Conservation (phyloP, 2,888 invertebrate species). For the Drosophila borborema region DNA sequence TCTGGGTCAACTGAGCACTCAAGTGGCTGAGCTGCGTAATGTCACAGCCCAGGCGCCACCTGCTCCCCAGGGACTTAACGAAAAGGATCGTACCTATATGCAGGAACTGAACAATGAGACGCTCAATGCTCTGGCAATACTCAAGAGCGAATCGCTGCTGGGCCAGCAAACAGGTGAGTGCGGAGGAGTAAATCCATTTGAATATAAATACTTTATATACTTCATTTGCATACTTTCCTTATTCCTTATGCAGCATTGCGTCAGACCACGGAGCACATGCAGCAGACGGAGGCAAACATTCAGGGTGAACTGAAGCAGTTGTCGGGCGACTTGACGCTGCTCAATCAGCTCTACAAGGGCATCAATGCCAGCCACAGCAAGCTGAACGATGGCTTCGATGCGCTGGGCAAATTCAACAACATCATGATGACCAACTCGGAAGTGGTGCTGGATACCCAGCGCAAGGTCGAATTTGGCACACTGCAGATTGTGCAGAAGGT, state of each 20-base stretch:
- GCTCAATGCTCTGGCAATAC: conserved; percentile 86
- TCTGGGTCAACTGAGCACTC: conserved; percentile 85
- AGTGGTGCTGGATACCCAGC: conserved; percentile 93
- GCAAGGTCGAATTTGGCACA: conserved; percentile 93
- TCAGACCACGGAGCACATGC: conserved; percentile 86
- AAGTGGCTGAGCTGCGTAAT: conserved; percentile 83
- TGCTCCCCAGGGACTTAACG: conserved; percentile 78
- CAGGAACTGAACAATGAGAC: conserved; percentile 88
- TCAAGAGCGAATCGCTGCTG: conserved; percentile 86
- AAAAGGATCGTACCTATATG: conserved; percentile 86
- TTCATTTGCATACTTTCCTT: neutral
- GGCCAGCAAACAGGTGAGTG: conserved; percentile 86
- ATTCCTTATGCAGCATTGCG: conserved; percentile 81
- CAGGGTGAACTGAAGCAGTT: conserved; percentile 86
- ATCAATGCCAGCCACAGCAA: conserved; percentile 87
- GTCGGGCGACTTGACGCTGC: conserved; percentile 86
- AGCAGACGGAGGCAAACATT: conserved; percentile 86
- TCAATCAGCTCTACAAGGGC: conserved; percentile 87
- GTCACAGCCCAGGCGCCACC: conserved; percentile 50
- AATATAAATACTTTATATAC: neutral
- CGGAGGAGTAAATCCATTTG: no score
- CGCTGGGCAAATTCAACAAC: conserved; percentile 90
- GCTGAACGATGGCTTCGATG: conserved; percentile 86
- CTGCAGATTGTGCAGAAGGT: conserved; percentile 92
- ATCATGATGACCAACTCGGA: conserved; percentile 93